Evolutionary conservation across 2,797 vertebrate genomes (phyloP), one percentile per base, ranked within the genome.

Genomic region (Sardinella longiceps): DNA sequence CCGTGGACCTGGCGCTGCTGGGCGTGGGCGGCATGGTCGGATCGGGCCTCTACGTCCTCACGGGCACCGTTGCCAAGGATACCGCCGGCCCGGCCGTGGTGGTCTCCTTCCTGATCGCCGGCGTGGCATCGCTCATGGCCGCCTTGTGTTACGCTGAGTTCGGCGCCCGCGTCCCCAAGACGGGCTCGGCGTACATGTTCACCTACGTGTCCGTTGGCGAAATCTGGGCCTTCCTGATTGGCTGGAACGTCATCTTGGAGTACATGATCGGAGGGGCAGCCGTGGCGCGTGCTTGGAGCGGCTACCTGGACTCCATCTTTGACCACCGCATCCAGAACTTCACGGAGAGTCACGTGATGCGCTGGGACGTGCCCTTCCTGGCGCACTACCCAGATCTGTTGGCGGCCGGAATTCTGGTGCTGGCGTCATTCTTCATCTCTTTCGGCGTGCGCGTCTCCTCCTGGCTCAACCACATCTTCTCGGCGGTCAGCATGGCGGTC

Each of bases 141-240:
- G 98, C 98, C 80, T 96, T 99, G 84, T 99, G 98, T 91, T 99
- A 99, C 0, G 97, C 98, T 0, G 98, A 99, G 91, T 99, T 99
- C 81, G 98, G 98, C 15, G 98, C 98, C 0, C 96, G 97, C 0
- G 97, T 99, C 70, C 98, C 98, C 70, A 98, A 97, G 91, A 98
- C 97, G 0, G 98, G 98, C 85, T 99, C 98, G 0, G 98, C 98
- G 50, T 99, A 99, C 90, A 97, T 99, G 96, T 99, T 99, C 92
- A 99, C 98, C 1, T 99, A 99, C 0, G 96, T 99, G 82, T 98
- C 97, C 0, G 95, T 99, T 87, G 98, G 98, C 0, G 98, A 99
- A 90, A 90, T 99, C 80, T 99, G 98, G 98, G 98, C 98, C 82
- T 99, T 99, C 88, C 96, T 99, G 70, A 99, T 99, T 0, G 98